A percentile compares a stretch with the other conserved stretches of the same genome.
Conservation (phyloP, 1,140 invertebrate species). For the Pseudomyrmex concolor region DNA sequence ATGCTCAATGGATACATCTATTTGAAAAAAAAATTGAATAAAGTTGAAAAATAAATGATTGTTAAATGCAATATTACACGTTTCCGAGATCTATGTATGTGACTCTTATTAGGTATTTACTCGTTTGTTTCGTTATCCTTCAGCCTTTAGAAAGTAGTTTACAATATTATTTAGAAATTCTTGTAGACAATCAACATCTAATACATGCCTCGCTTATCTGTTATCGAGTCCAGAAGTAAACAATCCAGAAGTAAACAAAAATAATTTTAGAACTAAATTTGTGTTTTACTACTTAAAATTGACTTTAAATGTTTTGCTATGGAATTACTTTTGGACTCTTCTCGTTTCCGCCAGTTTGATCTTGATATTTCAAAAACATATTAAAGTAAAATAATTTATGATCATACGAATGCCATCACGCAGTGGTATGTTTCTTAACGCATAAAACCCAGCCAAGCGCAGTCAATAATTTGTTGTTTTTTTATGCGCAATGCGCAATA, state of each 20-base stretch:
- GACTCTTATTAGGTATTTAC: too few relatives aligned
- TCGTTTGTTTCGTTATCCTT: too few relatives aligned
- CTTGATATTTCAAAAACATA: slow-evolving; percentile 27
- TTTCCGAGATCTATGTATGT: too few relatives aligned
- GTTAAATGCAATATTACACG: too few relatives aligned
- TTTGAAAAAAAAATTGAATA: too few relatives aligned
- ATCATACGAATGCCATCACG: slow-evolving; percentile 31
- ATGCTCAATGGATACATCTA: not conserved
- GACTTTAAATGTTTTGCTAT: not conserved
- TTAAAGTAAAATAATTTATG: slow-evolving; percentile 46
- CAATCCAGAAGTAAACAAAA: not conserved
- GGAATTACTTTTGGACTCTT: not conserved
- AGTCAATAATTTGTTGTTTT: slow-evolving; percentile 39
- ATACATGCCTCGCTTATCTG: not conserved
- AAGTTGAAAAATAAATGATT: too few relatives aligned
- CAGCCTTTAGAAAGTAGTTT: too few relatives aligned
- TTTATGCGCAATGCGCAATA: not conserved
- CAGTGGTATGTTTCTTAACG: slow-evolving; percentile 14
- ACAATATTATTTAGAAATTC: too few relatives aligned
- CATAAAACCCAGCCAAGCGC: slow-evolving; percentile 26
- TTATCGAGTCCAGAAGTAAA: not conserved
- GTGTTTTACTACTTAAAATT: too few relatives aligned
- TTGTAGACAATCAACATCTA: too few relatives aligned
- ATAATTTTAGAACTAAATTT: not conserved
- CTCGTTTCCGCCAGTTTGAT: slow-evolving; percentile 14